Evolutionary conservation across 2,797 vertebrate genomes (phyloP), one percentile per base, ranked within the genome.

Genomic region (Cuculus canorus): DNA sequence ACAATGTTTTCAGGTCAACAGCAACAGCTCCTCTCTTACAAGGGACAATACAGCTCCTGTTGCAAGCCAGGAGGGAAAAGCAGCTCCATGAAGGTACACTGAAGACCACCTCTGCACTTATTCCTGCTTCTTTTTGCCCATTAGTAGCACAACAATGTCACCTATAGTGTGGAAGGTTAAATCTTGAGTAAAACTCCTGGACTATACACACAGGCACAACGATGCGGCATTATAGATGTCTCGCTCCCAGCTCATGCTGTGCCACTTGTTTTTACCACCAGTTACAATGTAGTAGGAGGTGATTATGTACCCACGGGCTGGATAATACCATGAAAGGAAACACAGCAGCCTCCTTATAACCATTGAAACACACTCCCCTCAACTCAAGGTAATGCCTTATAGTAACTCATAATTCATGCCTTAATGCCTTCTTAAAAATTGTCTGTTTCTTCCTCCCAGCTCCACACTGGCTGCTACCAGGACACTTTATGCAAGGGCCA

Each of bases 71-170:
- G 16, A 39, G 57, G 41, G 39, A 79, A 88, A 80, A 88, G 47
- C 0, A 0, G 41, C 17, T 60, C 33, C 57, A 70, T 2, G 18
- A 73, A 79, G 16, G 19, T 0, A 1, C 1, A 3, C 65, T 81
- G 50, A 86, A 81, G 70, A 41, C 24, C n/a, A 64, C 27, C 64
- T 86, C 69, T 56, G 52, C 24, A 19, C 35, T 72, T 43, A 86
- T 60, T 87, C 30, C 30, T 79, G 25, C 43, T 76, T 48, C 73
- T 83, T 53, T 41, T 32, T 45, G 35, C 53, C 28, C 27, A 17
- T 1, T 28, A 57, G 21, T 24, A 69, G 28, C 48, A 70, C 59
- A 75, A 57, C 23, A 76, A 48, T 1, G 1, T 17, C 89, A 88
- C 39, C 30, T 57, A 35, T 60, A 28, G 43, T 41, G 33, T 3